Conservation (phyloP, 1,140 invertebrate species). For the Aphelenchoides besseyi region DNA sequence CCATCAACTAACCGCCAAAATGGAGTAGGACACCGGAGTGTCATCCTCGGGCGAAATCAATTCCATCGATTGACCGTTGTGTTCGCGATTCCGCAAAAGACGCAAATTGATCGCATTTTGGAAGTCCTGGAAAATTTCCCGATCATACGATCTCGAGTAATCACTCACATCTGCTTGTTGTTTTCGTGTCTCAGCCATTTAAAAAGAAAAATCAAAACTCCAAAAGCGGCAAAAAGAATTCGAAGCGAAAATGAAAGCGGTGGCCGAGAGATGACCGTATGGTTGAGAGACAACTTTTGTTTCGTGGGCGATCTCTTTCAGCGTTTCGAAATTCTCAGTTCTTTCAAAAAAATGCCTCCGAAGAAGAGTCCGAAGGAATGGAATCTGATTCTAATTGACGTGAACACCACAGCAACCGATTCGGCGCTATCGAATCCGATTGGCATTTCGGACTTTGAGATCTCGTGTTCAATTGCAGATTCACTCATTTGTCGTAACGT, state of each 20-base stretch:
- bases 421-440: not conserved
- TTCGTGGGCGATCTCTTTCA: not conserved
- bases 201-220: not conserved
- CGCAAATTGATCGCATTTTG: no score
- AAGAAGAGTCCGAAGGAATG: not conserved
- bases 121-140: no score
- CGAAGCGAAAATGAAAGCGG: not conserved
- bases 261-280: not conserved
- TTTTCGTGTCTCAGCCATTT: not conserved
- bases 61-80: no score
- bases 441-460: conserved; percentile 9
- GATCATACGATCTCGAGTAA: not conserved
- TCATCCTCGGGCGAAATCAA: no score
- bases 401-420: conserved; percentile 2
- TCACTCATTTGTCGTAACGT: conserved; percentile 12
- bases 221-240: not conserved
- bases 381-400: not conserved
- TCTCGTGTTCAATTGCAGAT: not conserved
- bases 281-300: not conserved
- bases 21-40: no score
- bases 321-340: not conserved
- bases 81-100: no score
- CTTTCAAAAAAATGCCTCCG: conserved; percentile 17
- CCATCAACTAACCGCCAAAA: no score
- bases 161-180: not conserved